Conservation (phyloP, 2,113 vertebrate species). For the Bambusicola thoracicus region DNA sequence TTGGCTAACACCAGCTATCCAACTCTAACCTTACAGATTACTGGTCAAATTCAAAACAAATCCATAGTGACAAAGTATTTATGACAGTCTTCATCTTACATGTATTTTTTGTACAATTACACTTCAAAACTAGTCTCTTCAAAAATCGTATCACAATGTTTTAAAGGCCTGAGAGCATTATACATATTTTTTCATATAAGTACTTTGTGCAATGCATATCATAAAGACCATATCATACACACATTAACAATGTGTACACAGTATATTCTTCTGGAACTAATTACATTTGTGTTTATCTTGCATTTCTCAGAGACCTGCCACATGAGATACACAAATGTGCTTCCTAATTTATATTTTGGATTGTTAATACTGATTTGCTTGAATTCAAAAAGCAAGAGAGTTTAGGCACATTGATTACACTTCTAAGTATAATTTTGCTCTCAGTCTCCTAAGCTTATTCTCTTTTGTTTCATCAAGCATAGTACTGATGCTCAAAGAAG, state of each 20-base stretch:
- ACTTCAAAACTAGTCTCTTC: background rate
- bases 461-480: background rate
- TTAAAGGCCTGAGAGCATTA: background rate
- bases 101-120: background rate
- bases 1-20: slow-evolving; percentile 47
- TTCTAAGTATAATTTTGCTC: background rate
- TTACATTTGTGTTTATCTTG: background rate
- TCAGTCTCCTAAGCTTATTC: background rate
- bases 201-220: background rate
- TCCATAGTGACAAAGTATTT: slow-evolving; percentile 28
- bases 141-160: slow-evolving; percentile 26
- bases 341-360: background rate
- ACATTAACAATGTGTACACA: background rate
- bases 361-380: background rate
- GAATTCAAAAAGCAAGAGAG: background rate
- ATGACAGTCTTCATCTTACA: slow-evolving; percentile 5
- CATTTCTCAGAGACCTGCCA: background rate
- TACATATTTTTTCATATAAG: background rate
- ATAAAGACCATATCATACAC: background rate
- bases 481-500: background rate
- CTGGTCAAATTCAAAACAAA: slow-evolving; percentile 56
- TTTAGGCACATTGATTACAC: background rate
- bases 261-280: background rate
- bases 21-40: slow-evolving; percentile 47
- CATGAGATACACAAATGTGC: background rate